Evolutionary conservation across 2,113 vertebrate genomes (phyloP).

Genomic region (Eurypyga helias): DNA sequence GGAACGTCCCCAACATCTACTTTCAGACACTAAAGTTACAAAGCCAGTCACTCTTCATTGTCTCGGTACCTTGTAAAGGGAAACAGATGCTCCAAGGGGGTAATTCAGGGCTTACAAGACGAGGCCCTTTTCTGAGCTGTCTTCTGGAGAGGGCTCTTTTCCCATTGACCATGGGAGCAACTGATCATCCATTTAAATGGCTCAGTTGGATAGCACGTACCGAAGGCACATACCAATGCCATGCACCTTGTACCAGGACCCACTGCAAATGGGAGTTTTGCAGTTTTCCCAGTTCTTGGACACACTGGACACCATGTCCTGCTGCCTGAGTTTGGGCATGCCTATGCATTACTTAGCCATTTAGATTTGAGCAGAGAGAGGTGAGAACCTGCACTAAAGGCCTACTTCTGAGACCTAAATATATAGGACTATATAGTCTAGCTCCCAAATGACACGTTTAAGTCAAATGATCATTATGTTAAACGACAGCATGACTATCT

Average conservation of each 20-base stretch:
- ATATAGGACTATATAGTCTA: not conserved
- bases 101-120: not conserved
- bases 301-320: not conserved
- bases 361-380: not conserved
- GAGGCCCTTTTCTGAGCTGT: not conserved
- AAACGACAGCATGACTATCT: not conserved
- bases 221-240: not conserved
- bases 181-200: rapidly evolving
- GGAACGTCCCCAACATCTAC: not conserved
- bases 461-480: not conserved
- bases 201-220: not conserved
- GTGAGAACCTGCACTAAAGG: not conserved
- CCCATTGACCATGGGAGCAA: not conserved
- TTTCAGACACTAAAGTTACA: not conserved
- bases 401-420: not conserved
- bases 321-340: not conserved
- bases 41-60: not conserved
- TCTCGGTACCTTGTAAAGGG: not conserved
- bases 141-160: not conserved
- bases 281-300: not conserved
- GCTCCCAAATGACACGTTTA: not conserved
- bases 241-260: not conserved
- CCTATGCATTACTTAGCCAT: rapidly evolving
- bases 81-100: not conserved
- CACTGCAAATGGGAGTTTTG: not conserved